A percentile compares a stretch with the other conserved stretches of the same genome.
phyloP scores from a whole-genome alignment of 2,797 vertebrate genomes.

The Huso huso region DNA sequence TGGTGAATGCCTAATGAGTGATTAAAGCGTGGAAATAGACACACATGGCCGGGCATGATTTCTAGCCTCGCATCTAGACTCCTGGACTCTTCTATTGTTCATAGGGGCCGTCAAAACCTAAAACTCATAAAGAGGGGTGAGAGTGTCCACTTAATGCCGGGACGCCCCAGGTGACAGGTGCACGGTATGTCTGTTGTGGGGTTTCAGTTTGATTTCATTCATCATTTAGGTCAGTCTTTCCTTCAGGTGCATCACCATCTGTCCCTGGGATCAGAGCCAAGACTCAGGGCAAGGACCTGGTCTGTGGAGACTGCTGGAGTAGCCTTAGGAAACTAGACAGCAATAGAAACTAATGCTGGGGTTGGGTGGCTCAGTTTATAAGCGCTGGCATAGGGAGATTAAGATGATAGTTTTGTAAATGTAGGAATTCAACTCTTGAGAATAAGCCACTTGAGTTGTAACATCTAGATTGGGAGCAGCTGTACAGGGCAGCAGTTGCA shows the following conservation, averaged over 20 bases:
- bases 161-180: not conserved
- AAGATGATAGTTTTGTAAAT: too few species aligned
- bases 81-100: too few species aligned
- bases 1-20: slow-evolving; percentile 50
- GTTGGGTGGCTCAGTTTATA: slow-evolving; percentile 23
- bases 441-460: too few species aligned
- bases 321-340: slow-evolving; percentile 1
- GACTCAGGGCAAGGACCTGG: slow-evolving; percentile 39
- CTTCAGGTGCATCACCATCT: slow-evolving; percentile 62
- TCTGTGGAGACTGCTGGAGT: slow-evolving; percentile 34
- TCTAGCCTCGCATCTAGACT: not conserved
- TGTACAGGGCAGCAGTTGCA: too few species aligned
- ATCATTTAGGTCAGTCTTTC: slow-evolving; percentile 62
- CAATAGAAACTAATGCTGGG: slow-evolving; percentile 26
- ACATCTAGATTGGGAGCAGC: too few species aligned
- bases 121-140: too few species aligned
- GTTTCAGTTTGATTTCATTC: slow-evolving; percentile 22
- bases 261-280: slow-evolving; percentile 52
- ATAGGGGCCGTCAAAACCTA: too few species aligned
- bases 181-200: not conserved
- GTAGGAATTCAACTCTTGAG: too few species aligned
- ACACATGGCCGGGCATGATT: slow-evolving; percentile 30
- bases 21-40: slow-evolving; percentile 45
- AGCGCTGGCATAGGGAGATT: too few species aligned
- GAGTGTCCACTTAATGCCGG: too few species aligned